Conservation (phyloP, 2,797 vertebrate genomes). For the Steatocranus sp. region DNA sequence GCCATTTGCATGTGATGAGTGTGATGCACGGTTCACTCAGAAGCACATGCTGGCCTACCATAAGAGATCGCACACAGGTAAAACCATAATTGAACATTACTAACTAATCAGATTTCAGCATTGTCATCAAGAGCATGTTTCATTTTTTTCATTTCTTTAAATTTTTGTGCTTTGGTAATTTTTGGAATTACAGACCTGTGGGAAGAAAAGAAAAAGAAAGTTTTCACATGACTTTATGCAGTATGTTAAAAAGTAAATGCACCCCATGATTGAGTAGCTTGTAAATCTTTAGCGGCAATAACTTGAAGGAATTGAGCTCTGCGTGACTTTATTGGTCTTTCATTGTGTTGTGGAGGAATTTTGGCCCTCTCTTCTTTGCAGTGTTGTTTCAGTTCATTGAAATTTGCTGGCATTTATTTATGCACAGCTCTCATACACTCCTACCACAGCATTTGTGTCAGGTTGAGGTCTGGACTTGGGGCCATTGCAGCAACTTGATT, state of each 20-base stretch:
- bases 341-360: neutral
- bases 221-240: neutral
- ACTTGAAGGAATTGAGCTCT: neutral
- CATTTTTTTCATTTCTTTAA: neutral
- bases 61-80: constrained; percentile 94
- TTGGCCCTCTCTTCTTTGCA: neutral
- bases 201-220: neutral
- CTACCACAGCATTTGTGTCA: neutral
- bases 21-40: constrained; percentile 93
- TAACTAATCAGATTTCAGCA: neutral
- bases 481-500: neutral
- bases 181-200: rapidly evolving
- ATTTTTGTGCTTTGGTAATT: neutral
- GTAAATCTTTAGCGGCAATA: neutral
- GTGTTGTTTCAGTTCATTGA: neutral
- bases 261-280: neutral
- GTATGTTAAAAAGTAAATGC: neutral
- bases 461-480: neutral
- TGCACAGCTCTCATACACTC: neutral
- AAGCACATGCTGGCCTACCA: constrained; percentile 98
- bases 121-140: neutral
- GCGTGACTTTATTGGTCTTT: neutral
- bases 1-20: constrained; percentile 92
- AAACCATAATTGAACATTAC: constrained; percentile 1
- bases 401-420: neutral